A percentile compares a stretch with the other conserved stretches of the same genome.
These are phyloP conservation scores for Hydrozoanthus tunicans DNA, from an alignment of 64 coral and sea anemone genomes.

Conservation along the genomic window DNA sequence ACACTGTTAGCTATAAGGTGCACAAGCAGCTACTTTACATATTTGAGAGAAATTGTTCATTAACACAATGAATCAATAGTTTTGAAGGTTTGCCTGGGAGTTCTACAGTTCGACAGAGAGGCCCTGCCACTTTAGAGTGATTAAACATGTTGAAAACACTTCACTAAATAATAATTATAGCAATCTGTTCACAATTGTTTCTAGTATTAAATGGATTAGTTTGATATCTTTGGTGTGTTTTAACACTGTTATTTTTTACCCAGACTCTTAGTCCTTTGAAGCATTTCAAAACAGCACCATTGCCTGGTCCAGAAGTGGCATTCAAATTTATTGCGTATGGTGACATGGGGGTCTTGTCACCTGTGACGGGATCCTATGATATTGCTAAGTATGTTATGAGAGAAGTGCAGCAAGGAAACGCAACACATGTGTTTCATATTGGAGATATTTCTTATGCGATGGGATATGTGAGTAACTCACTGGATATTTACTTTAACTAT, in stretches of 20 bases:
- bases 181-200: too few species aligned
- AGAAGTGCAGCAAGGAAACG: slow-evolving; percentile 65
- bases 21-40: too few species aligned
- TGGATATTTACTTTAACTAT: neutral
- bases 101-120: too few species aligned
- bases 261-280: slow-evolving; percentile 61
- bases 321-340: slow-evolving; percentile 82
- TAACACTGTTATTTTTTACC: neutral
- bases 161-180: too few species aligned
- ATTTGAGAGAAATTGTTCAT: too few species aligned
- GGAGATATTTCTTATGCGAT: slow-evolving; percentile 87
- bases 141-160: too few species aligned
- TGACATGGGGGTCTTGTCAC: slow-evolving; percentile 74
- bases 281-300: slow-evolving; percentile 67
- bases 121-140: too few species aligned
- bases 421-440: slow-evolving; percentile 65
- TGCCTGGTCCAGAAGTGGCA: slow-evolving; percentile 53
- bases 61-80: too few species aligned
- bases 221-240: too few species aligned
- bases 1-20: too few species aligned
- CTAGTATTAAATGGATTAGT: too few species aligned
- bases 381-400: slow-evolving; percentile 65
- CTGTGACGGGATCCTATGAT: slow-evolving; percentile 43
- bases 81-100: too few species aligned
- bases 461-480: slow-evolving; percentile 65